Evolutionary conservation across 2,888 invertebrate species (phyloP).

Genomic region (Caenorhabditis sp.): DNA sequence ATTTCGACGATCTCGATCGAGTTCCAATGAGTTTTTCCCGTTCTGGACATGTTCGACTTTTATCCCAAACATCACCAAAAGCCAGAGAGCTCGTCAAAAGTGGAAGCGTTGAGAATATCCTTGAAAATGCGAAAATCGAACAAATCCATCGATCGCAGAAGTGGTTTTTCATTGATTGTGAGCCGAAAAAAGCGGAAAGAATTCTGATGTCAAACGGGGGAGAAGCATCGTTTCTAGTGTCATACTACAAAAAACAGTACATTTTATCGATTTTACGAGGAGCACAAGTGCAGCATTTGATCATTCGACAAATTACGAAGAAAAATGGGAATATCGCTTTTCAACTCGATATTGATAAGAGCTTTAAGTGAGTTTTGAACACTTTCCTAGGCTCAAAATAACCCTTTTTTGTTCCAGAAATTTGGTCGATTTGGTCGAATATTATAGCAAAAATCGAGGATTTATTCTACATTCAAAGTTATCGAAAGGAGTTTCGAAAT

Average conservation of each 20-base stretch:
- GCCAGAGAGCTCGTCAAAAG: slow-evolving; percentile 14
- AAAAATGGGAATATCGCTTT: slow-evolving; percentile 25
- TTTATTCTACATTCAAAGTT: slow-evolving; percentile 41
- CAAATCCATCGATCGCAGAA: slow-evolving; percentile 43
- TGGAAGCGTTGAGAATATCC: slow-evolving; percentile 26
- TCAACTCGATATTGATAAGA: slow-evolving; percentile 28
- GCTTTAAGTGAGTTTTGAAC: slow-evolving; percentile 30
- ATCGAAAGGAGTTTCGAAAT: slow-evolving; percentile 23
- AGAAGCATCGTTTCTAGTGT: slow-evolving; percentile 29
- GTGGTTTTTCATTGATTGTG: slow-evolving; percentile 51
- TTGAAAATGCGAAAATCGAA: slow-evolving; percentile 8
- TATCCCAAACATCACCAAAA: slow-evolving; percentile 30
- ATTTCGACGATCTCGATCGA: slow-evolving; percentile 50
- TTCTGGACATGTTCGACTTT: slow-evolving; percentile 17
- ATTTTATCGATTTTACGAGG: slow-evolving; percentile 18
- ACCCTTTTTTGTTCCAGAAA: slow-evolving; percentile 32
- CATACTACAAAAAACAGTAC: slow-evolving; percentile 13
- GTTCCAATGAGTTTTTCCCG: slow-evolving; percentile 45
- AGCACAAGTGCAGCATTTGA: slow-evolving; percentile 14
- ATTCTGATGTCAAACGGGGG: slow-evolving; percentile 46
- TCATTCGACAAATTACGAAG: slow-evolving; percentile 22
- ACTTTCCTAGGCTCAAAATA: background rate
- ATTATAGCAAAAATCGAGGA: slow-evolving; percentile 50
- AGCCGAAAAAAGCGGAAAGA: slow-evolving; percentile 33
- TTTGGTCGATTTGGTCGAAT: slow-evolving; percentile 44